Base-by-base conservation (phyloP, 2,797 vertebrate genomes). In the Hybognathus amarus region DNA sequence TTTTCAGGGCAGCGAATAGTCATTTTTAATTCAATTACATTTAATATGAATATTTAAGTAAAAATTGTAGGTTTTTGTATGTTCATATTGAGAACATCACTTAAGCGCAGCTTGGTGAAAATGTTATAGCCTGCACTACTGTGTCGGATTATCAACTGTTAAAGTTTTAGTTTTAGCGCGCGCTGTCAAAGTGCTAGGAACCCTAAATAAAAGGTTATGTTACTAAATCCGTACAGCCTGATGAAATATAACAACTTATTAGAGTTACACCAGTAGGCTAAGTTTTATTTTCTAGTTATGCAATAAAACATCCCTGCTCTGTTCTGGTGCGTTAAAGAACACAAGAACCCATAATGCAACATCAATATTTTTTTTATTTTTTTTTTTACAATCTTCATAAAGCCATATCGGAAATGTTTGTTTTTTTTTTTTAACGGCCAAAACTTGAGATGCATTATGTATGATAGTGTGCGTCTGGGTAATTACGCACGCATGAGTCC, bases 401-500 rank as follows among this genome's bases (percentile, higher is more conserved):
- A 77, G 5, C 1, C 38, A 61, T 42, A 42, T 18, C 13, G 12
- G 7, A 38, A 75, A 38, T 42, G 7, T 8, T 38, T n/a, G n/a
- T 38, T 6, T 5, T 1, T 38, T 38, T 38, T 40, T 42, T 42
- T 42, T 40, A 38, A 80, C n/a, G 30, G 22, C 24, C 15, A 56
- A 56, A 79, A 40, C 12, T 40, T 6, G 2, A 17, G 22, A 42
- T 77, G 15, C 38, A 45, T 12, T 45, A 45, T 61, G 40, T 59
- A 40, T 42, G 36, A 24, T 17, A 10, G 15, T 61, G 54, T 18
- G 24, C 3, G n/a, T 18, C n/a, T 42, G 50, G 66, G 54, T 64
- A 54, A 6, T 68, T 54, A 61, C 38, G 82, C 63, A 33, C 38
- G 61, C 69, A 61, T 36, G 88, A 77, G 86, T 87, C 80, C 90